Base-by-base conservation (phyloP, 1,140 invertebrate genomes). In the Hypsibius dujardini region DNA sequence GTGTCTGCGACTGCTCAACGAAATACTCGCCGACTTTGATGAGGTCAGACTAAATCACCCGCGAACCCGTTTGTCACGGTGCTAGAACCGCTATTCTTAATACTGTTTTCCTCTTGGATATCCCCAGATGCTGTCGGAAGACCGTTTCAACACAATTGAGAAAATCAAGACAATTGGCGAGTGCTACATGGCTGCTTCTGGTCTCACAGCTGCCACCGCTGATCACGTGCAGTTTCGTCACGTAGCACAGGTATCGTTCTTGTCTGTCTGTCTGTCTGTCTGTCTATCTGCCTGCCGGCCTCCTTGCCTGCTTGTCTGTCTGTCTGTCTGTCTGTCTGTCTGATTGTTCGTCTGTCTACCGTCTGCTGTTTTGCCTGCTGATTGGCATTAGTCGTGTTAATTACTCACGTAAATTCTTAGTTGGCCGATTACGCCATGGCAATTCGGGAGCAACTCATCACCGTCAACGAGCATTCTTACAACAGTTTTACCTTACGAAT, bases 1-100 rank as follows among this genome's bases (percentile, higher is more conserved):
- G 79, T 95, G 91, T 79, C 81, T 95, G 40, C 83, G 94, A 72
- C 84, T 98, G 47, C 84, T 98, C 40, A 98, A 98, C 82, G 95
- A 98, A 83, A 98, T 98, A 73, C 92, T 95, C 71, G 91, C 90
- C 1, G 92, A 95, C 82, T 95, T 95, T 83, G 92, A 95, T 82
- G 88, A 93, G 79, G 90, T 93, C 81, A 77, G 75, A 56, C 0
- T 12, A 56, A 56, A 28, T 28, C 28, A 28, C 28, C 28, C 28
- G 28, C 28, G 28, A 28, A 28, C 28, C 28, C 28, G 28, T 28
- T 28, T 28, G 28, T 28, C 28, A 28, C 28, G 28, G 28, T 28
- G 0, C 28, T 28, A 28, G 28, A 0, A 28, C 28, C 28, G 28
- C 28, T 0, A 28, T 28, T 28, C 28, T 28, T 28, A 28, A 28